These are phyloP conservation scores for Subacronicta megacephala DNA, from an alignment of 2,888 invertebrate species.

Conservation along the genomic window DNA sequence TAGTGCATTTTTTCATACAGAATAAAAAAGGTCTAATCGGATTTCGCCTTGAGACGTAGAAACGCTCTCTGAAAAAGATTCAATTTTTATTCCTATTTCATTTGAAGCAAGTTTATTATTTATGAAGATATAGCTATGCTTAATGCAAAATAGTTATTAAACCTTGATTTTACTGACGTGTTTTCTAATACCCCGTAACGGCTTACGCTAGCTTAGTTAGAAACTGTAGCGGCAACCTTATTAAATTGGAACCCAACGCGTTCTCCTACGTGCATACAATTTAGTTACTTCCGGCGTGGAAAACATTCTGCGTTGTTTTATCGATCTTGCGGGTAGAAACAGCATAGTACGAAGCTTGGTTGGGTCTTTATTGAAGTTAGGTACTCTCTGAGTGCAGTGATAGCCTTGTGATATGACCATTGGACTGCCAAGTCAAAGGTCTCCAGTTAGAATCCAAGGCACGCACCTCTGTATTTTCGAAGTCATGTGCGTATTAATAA, in stretches of 20 bases:
- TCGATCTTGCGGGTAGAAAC: slow-evolving; percentile 20
- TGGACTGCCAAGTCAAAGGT: no score
- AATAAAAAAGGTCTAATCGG: not conserved
- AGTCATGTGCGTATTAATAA: no score
- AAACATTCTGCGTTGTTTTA: slow-evolving; percentile 35
- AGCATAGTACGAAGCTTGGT: slow-evolving; percentile 29
- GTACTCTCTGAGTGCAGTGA: no score
- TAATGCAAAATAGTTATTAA: no score
- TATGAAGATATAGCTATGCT: no score
- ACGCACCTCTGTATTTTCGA: no score
- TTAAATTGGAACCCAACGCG: slow-evolving; percentile 49
- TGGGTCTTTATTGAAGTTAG: slow-evolving; percentile 1
- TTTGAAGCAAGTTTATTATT: no score
- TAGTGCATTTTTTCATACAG: slow-evolving; percentile 13
- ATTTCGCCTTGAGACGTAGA: no score
- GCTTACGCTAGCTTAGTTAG: slow-evolving; percentile 33
- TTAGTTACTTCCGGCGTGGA: slow-evolving; percentile 33
- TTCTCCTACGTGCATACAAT: slow-evolving; percentile 37
- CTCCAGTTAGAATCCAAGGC: no score
- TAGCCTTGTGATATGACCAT: no score
- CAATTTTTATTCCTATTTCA: no score
- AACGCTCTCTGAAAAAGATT: no score
- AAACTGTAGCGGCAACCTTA: slow-evolving; percentile 48
- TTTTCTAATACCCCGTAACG: slow-evolving; percentile 1
- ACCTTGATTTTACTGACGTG: not conserved